Base-by-base conservation (phyloP, 1,140 invertebrate species). In the Aphelinus certus region DNA sequence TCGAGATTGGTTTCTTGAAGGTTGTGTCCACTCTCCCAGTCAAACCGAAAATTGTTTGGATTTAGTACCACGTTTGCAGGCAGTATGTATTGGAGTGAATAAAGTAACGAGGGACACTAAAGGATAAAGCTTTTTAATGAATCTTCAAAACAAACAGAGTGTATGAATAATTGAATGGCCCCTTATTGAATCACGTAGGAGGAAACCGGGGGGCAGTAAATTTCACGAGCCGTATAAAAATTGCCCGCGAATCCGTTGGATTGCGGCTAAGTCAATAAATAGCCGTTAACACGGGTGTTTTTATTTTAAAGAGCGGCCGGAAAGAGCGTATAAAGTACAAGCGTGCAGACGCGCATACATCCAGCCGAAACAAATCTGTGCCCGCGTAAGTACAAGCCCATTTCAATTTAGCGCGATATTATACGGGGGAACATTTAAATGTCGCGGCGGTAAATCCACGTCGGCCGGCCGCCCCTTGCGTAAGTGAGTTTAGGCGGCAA, bases 401-500 rank as follows among this genome's bases (percentile, higher is more conserved):
- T 68, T 74, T 74, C 72, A 74, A 74, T 74, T 74, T 74, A 74
- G 72, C 65, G 63, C 65, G 48, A 63, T 74, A 68, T 74, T 74
- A 74, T 74, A 63, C 72, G 51, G 47, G 57, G 46, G 51, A 46
- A 43, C 48, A 77, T 76, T 77, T 81, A 79, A 79, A 79, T 78
- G 69, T 77, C 62, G 69, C 76, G 63, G 51, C 55, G 69, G 75
- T 73, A 79, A 79, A 81, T 75, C 71, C 73, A 63, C 73, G 56
- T 62, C 67, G 73, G 71, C 62, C 76, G 75, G 65, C 68, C 55
- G 63, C 64, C 76, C 73, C 46, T 76, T 75, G 67, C 65, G 71
- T 76, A 79, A 81, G 78, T 79, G 80, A 78, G 76, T 79, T 81
- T 77, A 73, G 62, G 57, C 66, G 46, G 64, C 76, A 76, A 78